Conservation (phyloP, 2,888 invertebrate species). For the Sesia apiformis region DNA sequence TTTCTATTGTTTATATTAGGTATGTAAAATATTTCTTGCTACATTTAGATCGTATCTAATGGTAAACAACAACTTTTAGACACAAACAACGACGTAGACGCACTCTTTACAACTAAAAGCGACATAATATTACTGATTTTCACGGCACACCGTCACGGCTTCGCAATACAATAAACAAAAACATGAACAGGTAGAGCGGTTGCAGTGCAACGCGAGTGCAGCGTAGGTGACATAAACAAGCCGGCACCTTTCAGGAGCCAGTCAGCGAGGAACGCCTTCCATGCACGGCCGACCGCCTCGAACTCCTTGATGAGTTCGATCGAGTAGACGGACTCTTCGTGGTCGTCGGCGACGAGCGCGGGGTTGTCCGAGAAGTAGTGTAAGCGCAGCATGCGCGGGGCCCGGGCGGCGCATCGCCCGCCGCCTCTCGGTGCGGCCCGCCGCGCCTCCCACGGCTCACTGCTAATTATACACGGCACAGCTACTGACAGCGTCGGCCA, state of each 20-base stretch:
- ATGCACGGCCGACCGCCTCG: slow-evolving; percentile 83
- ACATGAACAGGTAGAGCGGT: not conserved
- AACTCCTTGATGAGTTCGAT: slow-evolving; percentile 92
- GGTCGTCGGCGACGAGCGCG: slow-evolving; percentile 77
- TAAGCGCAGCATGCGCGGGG: slow-evolving; percentile 83
- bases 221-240: slow-evolving; percentile 23
- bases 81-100: no score
- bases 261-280: slow-evolving; percentile 85
- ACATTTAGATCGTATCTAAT: no score
- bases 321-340: slow-evolving; percentile 80
- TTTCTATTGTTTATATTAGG: no score
- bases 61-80: no score
- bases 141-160: not conserved
- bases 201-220: not conserved
- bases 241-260: slow-evolving; percentile 73
- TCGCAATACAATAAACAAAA: not conserved
- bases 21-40: no score
- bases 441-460: slow-evolving; percentile 69
- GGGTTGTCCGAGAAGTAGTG: slow-evolving; percentile 89
- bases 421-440: slow-evolving; percentile 62
- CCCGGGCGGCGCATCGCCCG: slow-evolving; percentile 62
- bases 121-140: no score
- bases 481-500: slow-evolving; percentile 17
- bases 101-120: no score
- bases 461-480: slow-evolving; percentile 60